Base-by-base conservation (phyloP, 2,888 invertebrate species). In the Sisyra terminalis region DNA sequence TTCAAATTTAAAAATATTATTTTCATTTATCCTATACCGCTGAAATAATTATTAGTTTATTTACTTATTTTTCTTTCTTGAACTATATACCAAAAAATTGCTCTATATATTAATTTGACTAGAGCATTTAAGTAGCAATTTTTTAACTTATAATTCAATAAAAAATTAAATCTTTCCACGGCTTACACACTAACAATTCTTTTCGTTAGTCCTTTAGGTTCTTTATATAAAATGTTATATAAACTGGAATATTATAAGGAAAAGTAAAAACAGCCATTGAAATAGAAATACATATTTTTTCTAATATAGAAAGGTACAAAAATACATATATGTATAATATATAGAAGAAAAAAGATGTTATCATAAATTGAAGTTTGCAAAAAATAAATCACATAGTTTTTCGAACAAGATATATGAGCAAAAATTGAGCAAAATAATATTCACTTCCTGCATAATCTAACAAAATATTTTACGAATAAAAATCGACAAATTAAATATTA, bases 291-390 rank as follows among this genome's bases (percentile, higher is more conserved):
- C 16, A 11, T 38, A 29, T 40, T 30, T 48, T 45, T 34, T 45
- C 35, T 42, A 42, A 45, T 46, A 46, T 48, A 48, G 46, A 46
- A 48, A 48, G 48, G 46, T 48, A 48, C 37, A 48, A 48, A 48
- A 48, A 46, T 46, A 46, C 46, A 42, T 42, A 44, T 44, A 43
- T 29, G 15, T 17, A 17, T 11, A 38, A 38, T 16, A 38, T 38
- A 13, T 32, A 32, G 14, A 32, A 32, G 14, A 32, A 32, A 9
- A 32, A 13, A 13, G 5, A 6, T 14, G 14, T 6, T 13, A n/a
- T 32, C 8, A 32, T 29, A 29, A 9, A n/a, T 29, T 29, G 7
- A 24, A 24, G 24, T 5, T 24, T 24, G 24, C 24, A 24, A 24
- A 24, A 24, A 24, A 5, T 5, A 24, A 24, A 24, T 24, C 24